Percentiles rank a stretch among this genome's conserved stretches.
These are phyloP conservation scores for Ellobius talpinus DNA, from an alignment of 2,113 vertebrate species.

Conservation along the genomic window DNA sequence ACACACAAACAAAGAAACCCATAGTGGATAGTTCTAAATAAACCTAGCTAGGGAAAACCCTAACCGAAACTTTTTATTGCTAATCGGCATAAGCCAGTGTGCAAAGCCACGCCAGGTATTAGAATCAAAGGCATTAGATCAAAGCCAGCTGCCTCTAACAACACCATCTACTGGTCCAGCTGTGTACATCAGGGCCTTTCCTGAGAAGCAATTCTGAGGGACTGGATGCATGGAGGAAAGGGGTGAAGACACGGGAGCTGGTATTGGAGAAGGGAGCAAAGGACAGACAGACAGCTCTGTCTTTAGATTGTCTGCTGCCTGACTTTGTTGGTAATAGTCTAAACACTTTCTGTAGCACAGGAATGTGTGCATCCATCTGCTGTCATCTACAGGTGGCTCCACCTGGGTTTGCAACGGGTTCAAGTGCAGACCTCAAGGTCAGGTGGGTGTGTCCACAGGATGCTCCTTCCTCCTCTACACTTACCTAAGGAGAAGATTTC, in stretches of 20 bases:
- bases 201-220: neutral
- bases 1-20: neutral
- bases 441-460: neutral
- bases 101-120: rapidly evolving
- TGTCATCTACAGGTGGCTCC: neutral
- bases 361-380: rapidly evolving
- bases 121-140: neutral
- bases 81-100: neutral
- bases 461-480: neutral
- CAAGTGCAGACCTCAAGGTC: neutral
- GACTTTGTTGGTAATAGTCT: too few species aligned
- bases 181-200: neutral
- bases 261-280: neutral
- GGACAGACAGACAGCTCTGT: neutral
- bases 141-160: neutral
- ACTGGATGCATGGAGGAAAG: rapidly evolving
- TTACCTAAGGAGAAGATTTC: slow-evolving; percentile 98
- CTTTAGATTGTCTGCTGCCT: neutral
- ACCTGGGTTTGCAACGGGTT: neutral
- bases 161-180: neutral
- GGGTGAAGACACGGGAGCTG: rapidly evolving
- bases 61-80: too few species aligned
- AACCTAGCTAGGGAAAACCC: neutral
- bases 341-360: neutral
- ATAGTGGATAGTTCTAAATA: neutral